A percentile compares a stretch with the other conserved stretches of the same genome.
Evolutionary conservation across 2,113 vertebrate species (phyloP).

Genomic region (Megaceryle maxima): DNA sequence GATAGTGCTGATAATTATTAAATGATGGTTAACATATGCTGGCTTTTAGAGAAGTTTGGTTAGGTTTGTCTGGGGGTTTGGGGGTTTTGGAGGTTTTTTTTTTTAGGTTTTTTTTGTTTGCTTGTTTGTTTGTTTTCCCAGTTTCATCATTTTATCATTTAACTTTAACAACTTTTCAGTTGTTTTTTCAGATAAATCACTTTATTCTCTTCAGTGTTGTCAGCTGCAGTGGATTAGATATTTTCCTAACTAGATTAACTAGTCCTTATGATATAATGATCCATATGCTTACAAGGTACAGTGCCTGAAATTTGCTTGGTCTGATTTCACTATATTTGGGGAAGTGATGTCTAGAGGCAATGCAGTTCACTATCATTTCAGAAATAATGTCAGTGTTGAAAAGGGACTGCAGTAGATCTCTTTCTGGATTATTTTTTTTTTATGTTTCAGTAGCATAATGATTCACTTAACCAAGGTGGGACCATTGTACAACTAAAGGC

Average conservation of each 20-base stretch:
- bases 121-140: not conserved
- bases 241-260: not conserved
- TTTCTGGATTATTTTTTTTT: conserved; percentile 11
- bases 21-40: not conserved
- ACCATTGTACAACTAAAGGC: not conserved
- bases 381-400: conserved; percentile 6
- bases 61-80: not conserved
- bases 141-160: not conserved
- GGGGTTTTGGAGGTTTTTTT: accelerated
- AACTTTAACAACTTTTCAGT: not conserved
- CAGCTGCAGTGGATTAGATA: not conserved
- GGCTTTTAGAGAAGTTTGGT: not conserved
- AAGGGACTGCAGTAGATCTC: not conserved
- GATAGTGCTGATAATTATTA: not conserved
- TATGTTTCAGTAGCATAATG: not conserved
- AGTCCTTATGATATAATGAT: not conserved
- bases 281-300: not conserved
- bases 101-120: not conserved
- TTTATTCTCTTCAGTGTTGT: not conserved
- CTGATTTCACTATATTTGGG: not conserved
- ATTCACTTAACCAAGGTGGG: not conserved
- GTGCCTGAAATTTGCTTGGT: not conserved
- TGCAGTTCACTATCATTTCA: not conserved
- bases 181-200: not conserved
- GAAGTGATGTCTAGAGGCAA: not conserved